phyloP scores from a whole-genome alignment of 2,113 vertebrate genomes.

The Canis aureus region DNA sequence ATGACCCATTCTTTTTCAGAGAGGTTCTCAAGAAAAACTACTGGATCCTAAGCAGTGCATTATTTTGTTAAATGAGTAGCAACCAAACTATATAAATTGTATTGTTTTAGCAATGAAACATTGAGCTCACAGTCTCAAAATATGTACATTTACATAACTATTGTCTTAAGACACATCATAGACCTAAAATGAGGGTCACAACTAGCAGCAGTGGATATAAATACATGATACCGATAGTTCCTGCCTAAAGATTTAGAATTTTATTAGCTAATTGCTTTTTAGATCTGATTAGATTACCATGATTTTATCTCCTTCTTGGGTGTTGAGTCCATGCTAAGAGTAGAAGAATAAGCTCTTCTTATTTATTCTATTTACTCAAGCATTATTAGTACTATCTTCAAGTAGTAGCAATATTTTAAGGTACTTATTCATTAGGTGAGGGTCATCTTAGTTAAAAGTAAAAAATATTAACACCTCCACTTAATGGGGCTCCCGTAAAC shows the following conservation, averaged over 20 bases:
- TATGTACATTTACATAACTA: neutral
- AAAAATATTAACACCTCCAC: neutral
- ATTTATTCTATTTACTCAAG: neutral
- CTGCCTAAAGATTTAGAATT: neutral
- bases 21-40: neutral
- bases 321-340: neutral
- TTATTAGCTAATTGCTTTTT: neutral
- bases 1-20: neutral
- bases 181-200: neutral
- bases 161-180: neutral
- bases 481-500: neutral
- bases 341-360: neutral
- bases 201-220: neutral
- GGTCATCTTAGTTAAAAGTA: slow-evolving; percentile 4
- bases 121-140: neutral
- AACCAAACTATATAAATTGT: neutral
- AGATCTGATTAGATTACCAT: neutral
- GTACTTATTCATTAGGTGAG: neutral
- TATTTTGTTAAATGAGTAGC: neutral
- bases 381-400: neutral
- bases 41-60: neutral
- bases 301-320: neutral
- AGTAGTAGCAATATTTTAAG: neutral
- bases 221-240: neutral
- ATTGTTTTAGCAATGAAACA: neutral